These are phyloP conservation scores for Adelphocoris suturalis DNA, from an alignment of 2,888 invertebrate species.

Conservation along the genomic window DNA sequence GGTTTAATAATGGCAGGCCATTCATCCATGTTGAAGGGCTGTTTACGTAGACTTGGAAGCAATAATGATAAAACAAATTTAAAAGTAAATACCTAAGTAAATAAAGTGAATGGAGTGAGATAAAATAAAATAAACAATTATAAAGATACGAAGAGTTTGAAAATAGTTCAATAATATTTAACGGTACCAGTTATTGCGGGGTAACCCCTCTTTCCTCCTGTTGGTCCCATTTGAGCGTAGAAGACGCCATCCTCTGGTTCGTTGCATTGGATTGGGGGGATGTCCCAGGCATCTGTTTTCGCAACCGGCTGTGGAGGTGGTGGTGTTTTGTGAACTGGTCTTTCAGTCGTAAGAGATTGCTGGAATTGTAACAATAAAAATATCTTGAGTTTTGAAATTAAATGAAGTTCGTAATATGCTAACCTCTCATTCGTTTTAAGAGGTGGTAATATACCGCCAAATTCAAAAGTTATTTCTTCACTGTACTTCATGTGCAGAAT, in stretches of 20 bases:
- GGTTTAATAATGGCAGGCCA: too few relatives aligned
- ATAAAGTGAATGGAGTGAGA: too few relatives aligned
- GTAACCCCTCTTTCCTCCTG: constrained; percentile 93
- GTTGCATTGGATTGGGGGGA: constrained; percentile 92
- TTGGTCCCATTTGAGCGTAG: constrained; percentile 96
- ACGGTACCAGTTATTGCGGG: constrained; percentile 89
- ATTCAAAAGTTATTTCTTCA: background rate
- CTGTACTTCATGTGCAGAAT: too few relatives aligned
- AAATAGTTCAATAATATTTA: background rate
- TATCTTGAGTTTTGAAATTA: background rate
- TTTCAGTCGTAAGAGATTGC: constrained; percentile 47
- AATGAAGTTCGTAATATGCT: too few relatives aligned
- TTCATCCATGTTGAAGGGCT: too few relatives aligned
- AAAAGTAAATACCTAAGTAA: too few relatives aligned
- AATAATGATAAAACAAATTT: too few relatives aligned
- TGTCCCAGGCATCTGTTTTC: constrained; percentile 87
- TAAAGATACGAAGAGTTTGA: too few relatives aligned
- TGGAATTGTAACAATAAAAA: constrained; percentile 32
- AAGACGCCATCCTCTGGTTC: constrained; percentile 95
- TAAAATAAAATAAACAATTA: too few relatives aligned
- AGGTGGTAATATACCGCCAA: too few relatives aligned
- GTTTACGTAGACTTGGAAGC: too few relatives aligned
- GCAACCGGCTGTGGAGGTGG: constrained; percentile 79
- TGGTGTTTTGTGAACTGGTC: constrained; percentile 72
- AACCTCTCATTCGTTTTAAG: too few relatives aligned